Percentiles rank a stretch among this genome's conserved stretches.
phyloP scores from a whole-genome alignment of 2,797 vertebrate species.

The Anguilla obscura region DNA sequence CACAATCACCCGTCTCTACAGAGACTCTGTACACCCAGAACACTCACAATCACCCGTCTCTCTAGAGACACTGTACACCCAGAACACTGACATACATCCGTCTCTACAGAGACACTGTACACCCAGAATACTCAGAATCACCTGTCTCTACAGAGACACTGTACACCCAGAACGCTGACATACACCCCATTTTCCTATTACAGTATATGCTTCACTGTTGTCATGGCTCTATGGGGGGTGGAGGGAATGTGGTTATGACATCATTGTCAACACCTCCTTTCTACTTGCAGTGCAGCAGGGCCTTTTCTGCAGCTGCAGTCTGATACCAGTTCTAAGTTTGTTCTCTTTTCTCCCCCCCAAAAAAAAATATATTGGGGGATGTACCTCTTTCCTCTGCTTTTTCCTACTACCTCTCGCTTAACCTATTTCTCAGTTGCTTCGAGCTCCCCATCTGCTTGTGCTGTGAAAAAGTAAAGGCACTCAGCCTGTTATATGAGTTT shows the following conservation, averaged over 20 bases:
- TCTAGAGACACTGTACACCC: background rate
- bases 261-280: background rate
- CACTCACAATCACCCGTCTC: background rate
- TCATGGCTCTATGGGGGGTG: background rate
- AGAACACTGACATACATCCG: background rate
- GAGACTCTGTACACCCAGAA: background rate
- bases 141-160: background rate
- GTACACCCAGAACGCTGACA: background rate
- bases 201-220: background rate
- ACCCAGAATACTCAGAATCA: background rate
- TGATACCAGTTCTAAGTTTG: background rate
- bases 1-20: background rate
- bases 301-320: background rate
- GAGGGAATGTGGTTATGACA: background rate
- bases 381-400: background rate
- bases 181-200: background rate
- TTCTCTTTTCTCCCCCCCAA: background rate
- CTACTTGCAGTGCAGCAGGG: no score
- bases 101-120: background rate
- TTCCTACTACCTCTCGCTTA: background rate
- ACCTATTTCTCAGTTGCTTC: background rate
- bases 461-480: background rate
- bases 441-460: background rate
- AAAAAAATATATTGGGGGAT: background rate
- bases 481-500: background rate